These are phyloP conservation scores for Sylvilagus bachmani DNA, from an alignment of 2,113 vertebrate species.

Conservation along the genomic window DNA sequence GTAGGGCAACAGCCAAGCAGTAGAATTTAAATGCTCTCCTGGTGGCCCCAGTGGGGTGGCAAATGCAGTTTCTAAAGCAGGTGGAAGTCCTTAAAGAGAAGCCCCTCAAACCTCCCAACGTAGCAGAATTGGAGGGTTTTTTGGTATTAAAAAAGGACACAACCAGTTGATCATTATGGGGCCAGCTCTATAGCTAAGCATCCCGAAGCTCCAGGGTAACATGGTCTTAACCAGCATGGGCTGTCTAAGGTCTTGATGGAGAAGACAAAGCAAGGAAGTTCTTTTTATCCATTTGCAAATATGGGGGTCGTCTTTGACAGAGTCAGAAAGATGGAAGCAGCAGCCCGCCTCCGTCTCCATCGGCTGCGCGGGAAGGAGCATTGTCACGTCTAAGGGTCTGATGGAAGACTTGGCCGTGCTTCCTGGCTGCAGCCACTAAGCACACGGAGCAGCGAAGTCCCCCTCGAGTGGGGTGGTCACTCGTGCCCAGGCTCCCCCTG, in stretches of 20 bases:
- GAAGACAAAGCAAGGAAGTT: neutral
- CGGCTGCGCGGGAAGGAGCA: neutral
- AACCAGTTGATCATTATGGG: neutral
- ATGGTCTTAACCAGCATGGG: conserved; percentile 12
- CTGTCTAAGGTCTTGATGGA: conserved; percentile 16
- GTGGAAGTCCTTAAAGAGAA: conserved; percentile 55
- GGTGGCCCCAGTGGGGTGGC: neutral
- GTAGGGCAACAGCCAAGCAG: neutral
- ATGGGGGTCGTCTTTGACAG: neutral
- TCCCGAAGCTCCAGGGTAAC: conserved; percentile 46
- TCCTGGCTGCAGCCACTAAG: neutral
- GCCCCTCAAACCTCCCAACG: neutral
- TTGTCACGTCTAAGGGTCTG: neutral
- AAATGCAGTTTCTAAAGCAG: conserved; percentile 20
- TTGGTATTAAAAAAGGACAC: conserved; percentile 50
- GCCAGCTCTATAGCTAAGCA: conserved; percentile 3
- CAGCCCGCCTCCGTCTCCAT: neutral
- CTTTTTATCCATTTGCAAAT: neutral
- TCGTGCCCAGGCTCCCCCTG: neutral
- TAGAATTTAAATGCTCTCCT: conserved; percentile 11
- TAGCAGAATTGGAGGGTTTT: conserved; percentile 45
- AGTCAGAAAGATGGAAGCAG: neutral
- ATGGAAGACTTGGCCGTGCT: neutral
- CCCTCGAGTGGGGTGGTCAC: neutral
- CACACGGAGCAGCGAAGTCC: neutral